phyloP scores from a whole-genome alignment of 2,888 invertebrate species.

The Cantharis rustica region DNA sequence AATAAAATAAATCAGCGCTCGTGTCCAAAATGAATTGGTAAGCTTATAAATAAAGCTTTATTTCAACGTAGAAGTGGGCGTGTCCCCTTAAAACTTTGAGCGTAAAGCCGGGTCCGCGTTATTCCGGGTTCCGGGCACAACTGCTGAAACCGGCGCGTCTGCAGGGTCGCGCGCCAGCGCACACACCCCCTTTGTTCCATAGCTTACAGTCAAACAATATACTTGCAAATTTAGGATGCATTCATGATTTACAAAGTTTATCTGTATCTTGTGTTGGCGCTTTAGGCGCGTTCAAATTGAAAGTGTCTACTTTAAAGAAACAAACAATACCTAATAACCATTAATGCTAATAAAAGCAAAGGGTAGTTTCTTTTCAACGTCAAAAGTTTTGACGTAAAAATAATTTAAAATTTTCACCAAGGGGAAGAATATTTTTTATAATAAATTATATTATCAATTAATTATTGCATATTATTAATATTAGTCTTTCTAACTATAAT shows the following conservation, averaged over 20 bases:
- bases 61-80: conserved; percentile 28
- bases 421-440: too few relatives aligned
- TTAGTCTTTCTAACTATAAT: too few relatives aligned
- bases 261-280: conserved; percentile 19
- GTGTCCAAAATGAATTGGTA: conserved; percentile 5
- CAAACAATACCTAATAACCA: conserved; percentile 1
- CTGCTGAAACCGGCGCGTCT: conserved; percentile 30
- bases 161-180: conserved; percentile 31
- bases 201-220: conserved; percentile 31
- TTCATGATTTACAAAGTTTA: conserved; percentile 31
- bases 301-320: conserved; percentile 1
- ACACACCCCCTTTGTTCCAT: conserved; percentile 31
- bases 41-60: conserved; percentile 19
- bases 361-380: not conserved
- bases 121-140: conserved; percentile 32
- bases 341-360: not conserved
- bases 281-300: conserved; percentile 2
- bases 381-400: not conserved
- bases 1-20: not conserved
- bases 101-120: conserved; percentile 26
- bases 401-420: too few relatives aligned
- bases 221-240: conserved; percentile 31
- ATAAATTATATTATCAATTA: too few relatives aligned
- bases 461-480: too few relatives aligned
- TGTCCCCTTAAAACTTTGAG: conserved; percentile 19